These are phyloP conservation scores for Crotophaga sulcirostris DNA, from an alignment of 2,113 vertebrate species.

Conservation along the genomic window DNA sequence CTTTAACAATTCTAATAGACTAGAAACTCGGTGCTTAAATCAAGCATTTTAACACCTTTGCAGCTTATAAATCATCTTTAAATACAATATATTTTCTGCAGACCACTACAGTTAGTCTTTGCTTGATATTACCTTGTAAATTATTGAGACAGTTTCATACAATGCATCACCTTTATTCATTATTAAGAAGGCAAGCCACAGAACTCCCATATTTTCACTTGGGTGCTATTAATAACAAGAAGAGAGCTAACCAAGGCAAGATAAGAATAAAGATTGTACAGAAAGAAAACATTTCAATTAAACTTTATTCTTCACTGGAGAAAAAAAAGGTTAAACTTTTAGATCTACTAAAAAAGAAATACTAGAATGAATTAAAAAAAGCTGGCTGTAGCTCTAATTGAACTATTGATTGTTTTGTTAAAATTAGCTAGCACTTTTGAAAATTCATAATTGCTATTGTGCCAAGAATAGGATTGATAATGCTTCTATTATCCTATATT, in stretches of 20 bases:
- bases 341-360: not conserved
- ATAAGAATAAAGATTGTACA: not conserved
- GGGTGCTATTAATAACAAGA: slow-evolving; percentile 49
- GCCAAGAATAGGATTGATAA: not conserved
- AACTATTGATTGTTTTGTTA: not conserved
- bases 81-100: slow-evolving; percentile 50
- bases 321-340: not conserved
- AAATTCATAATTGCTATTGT: not conserved
- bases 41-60: slow-evolving; percentile 14
- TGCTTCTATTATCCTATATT: not conserved
- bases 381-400: not conserved
- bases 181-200: slow-evolving; percentile 67
- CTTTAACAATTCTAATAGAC: slow-evolving; percentile 1
- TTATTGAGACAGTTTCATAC: slow-evolving; percentile 68
- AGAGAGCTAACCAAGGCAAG: not conserved
- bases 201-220: slow-evolving; percentile 54
- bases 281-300: not conserved
- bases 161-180: slow-evolving; percentile 75
- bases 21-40: slow-evolving; percentile 5
- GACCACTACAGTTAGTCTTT: slow-evolving; percentile 62
- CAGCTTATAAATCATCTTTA: slow-evolving; percentile 31
- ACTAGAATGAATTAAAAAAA: not conserved
- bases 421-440: not conserved
- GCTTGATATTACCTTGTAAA: slow-evolving; percentile 67
- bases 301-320: not conserved